These are phyloP conservation scores for Pterophyllum scalare DNA, from an alignment of 2,113 vertebrate species.

Conservation along the genomic window DNA sequence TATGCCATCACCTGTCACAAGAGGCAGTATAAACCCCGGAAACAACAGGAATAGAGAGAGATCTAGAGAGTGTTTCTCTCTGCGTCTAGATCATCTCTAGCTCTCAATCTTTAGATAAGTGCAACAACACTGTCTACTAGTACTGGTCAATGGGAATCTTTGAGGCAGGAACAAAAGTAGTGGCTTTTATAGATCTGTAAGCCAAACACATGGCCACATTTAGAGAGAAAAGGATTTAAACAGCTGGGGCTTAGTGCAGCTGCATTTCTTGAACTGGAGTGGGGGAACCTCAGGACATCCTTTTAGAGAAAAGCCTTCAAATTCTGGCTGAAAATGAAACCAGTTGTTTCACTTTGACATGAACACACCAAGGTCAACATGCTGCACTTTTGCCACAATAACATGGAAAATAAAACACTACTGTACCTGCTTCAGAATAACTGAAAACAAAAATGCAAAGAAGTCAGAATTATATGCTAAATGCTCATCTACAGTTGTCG, in stretches of 20 bases:
- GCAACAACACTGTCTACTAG: neutral
- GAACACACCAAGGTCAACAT: neutral
- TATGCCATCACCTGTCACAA: neutral
- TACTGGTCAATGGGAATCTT: neutral
- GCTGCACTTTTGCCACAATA: no score
- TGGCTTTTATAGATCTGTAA: neutral
- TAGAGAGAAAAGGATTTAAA: neutral
- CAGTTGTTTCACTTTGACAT: neutral
- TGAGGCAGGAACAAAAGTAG: neutral
- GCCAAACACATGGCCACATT: neutral
- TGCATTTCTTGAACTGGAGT: neutral
- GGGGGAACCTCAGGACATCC: neutral
- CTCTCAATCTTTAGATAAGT: neutral
- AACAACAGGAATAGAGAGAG: neutral
- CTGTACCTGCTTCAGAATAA: neutral
- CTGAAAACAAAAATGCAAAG: neutral
- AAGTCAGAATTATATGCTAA: neutral
- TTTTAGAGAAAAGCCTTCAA: neutral
- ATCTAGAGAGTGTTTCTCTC: rapidly evolving
- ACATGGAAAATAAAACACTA: no score
- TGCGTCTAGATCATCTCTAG: neutral
- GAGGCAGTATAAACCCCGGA: neutral
- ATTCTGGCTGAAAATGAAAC: neutral
- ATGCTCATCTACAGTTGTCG: neutral
- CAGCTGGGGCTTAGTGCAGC: neutral